Percentiles rank a stretch among this genome's conserved stretches.
These are phyloP conservation scores for Antrozous pallidus DNA, from an alignment of 2,797 vertebrate genomes.

Conservation along the genomic window DNA sequence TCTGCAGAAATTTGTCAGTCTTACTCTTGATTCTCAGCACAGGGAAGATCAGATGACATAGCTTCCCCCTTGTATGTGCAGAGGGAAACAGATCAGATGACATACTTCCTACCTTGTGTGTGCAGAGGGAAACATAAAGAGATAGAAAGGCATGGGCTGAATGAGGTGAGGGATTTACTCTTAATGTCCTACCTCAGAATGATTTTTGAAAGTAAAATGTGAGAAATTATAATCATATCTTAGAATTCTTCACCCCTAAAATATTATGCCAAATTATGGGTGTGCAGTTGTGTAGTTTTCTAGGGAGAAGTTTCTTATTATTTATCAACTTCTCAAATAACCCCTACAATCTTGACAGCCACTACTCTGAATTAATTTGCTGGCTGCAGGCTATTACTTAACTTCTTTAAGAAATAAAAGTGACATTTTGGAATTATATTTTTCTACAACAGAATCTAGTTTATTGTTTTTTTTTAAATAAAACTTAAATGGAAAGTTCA, in stretches of 20 bases:
- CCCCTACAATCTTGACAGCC: not conserved
- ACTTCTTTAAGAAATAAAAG: conserved; percentile 25
- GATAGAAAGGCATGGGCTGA: not conserved
- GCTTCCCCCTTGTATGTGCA: not conserved
- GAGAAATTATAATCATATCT: not conserved
- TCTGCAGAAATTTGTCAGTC: not conserved
- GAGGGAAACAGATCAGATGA: not conserved
- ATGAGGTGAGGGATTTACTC: not conserved
- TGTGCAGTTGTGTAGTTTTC: not conserved
- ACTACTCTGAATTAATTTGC: not conserved
- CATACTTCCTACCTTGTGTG: not conserved
- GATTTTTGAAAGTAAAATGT: not conserved
- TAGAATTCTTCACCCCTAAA: not conserved
- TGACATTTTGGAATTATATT: not conserved
- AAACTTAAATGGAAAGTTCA: conserved; percentile 21
- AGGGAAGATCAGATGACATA: not conserved
- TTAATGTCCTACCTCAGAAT: not conserved
- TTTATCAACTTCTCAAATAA: not conserved
- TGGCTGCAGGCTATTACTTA: not conserved
- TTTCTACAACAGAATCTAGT: not conserved
- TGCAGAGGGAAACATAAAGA: not conserved
- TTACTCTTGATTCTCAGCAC: not conserved
- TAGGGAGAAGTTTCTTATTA: not conserved
- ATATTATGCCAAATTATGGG: not conserved
- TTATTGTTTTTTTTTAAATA: not conserved